These are phyloP conservation scores for Falco peregrinus DNA, from an alignment of 2,797 vertebrate genomes.

Conservation along the genomic window DNA sequence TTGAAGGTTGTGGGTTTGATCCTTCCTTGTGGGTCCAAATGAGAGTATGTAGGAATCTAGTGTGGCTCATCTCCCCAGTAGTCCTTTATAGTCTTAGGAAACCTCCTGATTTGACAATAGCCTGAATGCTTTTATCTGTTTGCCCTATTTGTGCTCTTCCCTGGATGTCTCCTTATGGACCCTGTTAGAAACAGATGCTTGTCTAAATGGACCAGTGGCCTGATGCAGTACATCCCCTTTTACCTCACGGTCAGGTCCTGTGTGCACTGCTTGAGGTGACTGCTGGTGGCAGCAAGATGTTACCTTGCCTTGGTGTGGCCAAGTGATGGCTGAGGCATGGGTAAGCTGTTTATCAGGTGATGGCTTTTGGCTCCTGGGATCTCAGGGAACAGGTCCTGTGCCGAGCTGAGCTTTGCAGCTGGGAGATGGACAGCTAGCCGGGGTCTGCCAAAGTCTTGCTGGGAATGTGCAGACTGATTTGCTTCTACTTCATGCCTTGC, in stretches of 20 bases:
- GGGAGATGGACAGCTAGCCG: neutral
- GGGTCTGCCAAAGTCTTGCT: neutral
- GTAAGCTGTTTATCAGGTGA: neutral
- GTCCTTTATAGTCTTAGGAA: neutral
- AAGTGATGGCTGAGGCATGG: too few relatives aligned
- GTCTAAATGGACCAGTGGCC: neutral
- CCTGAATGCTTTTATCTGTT: neutral
- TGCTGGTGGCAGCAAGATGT: neutral
- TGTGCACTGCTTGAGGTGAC: neutral
- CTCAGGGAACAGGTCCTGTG: neutral
- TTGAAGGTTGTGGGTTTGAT: neutral
- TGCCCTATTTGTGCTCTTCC: neutral
- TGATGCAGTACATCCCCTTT: too few relatives aligned
- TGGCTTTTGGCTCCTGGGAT: neutral
- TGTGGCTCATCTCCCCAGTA: neutral
- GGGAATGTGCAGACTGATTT: neutral
- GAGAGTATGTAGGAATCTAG: neutral
- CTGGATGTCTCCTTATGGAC: neutral
- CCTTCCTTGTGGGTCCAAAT: neutral
- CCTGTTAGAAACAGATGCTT: neutral
- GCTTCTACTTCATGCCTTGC: neutral
- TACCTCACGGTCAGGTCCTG: neutral
- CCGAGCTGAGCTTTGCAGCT: neutral
- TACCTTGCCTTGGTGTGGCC: neutral
- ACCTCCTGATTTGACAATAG: neutral